These are phyloP conservation scores for Alouatta palliata DNA, from an alignment of 2,113 vertebrate species.

Conservation along the genomic window DNA sequence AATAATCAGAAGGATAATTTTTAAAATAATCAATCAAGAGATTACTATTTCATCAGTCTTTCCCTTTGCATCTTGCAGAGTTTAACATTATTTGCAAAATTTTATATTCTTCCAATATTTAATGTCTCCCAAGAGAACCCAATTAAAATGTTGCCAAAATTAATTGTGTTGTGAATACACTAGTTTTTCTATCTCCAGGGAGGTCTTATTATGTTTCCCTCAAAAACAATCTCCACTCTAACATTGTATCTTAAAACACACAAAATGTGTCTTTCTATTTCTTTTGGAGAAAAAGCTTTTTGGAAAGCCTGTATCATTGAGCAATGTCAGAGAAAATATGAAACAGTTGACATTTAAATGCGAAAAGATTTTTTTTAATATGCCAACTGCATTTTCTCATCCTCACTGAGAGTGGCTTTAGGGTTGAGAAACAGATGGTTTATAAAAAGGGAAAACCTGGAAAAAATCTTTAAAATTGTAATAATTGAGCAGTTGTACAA, in stretches of 20 bases:
- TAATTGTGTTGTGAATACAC: background rate
- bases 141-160: conserved; percentile 19
- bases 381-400: background rate
- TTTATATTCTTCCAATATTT: background rate
- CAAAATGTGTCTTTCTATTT: background rate
- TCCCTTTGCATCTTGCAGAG: background rate
- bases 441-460: background rate
- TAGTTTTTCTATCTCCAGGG: background rate
- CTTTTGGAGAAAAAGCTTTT: background rate
- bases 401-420: background rate
- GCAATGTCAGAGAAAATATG: background rate
- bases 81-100: background rate
- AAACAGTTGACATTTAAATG: background rate
- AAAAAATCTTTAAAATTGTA: background rate
- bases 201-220: background rate
- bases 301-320: background rate
- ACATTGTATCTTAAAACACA: background rate
- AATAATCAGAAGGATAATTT: background rate
- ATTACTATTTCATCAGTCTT: background rate
- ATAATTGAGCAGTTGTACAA: background rate
- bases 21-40: background rate
- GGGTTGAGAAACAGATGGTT: background rate
- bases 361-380: background rate
- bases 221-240: background rate
- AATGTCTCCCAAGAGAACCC: background rate